These are phyloP conservation scores for Blennius ocellaris DNA, from an alignment of 2,113 vertebrate genomes.

Conservation along the genomic window DNA sequence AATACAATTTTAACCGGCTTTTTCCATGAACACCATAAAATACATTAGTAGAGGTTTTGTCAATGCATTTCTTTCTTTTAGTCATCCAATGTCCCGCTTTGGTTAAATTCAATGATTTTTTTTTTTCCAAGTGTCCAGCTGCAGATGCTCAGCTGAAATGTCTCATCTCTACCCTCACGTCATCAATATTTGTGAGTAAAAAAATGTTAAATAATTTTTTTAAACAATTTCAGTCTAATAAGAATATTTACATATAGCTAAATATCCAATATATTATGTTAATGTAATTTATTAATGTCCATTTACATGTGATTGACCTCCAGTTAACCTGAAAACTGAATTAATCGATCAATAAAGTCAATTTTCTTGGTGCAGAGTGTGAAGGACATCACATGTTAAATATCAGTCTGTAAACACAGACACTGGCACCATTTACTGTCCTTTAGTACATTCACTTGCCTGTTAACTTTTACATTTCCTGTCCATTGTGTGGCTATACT, in stretches of 20 bases:
- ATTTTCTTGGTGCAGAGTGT: neutral
- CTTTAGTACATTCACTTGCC: too few species aligned
- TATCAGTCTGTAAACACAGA: neutral
- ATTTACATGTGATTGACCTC: too few species aligned
- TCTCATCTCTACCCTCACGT: neutral
- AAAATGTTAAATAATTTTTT: too few species aligned
- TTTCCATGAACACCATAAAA: neutral
- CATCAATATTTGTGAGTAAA: neutral
- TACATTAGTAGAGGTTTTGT: neutral
- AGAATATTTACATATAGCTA: too few species aligned
- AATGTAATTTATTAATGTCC: neutral
- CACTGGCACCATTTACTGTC: too few species aligned
- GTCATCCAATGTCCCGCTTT: neutral
- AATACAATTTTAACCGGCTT: neutral
- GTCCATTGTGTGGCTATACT: too few species aligned
- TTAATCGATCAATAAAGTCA: neutral
- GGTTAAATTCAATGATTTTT: neutral
- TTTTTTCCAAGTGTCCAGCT: neutral
- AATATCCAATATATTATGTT: neutral
- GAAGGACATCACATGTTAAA: constrained; percentile 4
- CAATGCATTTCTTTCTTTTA: neutral
- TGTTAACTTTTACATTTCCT: too few species aligned
- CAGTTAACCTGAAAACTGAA: too few species aligned
- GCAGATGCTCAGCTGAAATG: constrained; percentile 6
- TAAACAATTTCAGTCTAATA: too few species aligned